Evolutionary conservation across 2,797 vertebrate genomes (phyloP).

Genomic region (Xyrichtys novacula): DNA sequence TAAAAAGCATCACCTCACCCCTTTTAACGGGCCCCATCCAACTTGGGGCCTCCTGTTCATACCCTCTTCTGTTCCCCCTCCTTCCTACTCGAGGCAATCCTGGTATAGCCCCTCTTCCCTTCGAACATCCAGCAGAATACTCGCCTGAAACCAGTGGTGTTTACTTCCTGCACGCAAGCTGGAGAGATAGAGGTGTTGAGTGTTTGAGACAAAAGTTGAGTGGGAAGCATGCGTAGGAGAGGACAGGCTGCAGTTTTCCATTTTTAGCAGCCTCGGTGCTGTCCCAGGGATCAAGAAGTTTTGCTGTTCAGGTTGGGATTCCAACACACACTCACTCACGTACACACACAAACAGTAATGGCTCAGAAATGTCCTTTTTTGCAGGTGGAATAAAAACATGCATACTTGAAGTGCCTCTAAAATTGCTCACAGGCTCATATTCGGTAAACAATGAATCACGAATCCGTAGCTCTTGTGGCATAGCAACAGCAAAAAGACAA

Average conservation of each 20-base stretch:
- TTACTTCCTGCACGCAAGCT: slow-evolving; percentile 71
- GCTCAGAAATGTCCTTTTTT: slow-evolving; percentile 57
- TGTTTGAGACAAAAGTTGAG: slow-evolving; percentile 78
- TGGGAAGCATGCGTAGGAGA: slow-evolving; percentile 79
- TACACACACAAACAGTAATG: slow-evolving; percentile 13
- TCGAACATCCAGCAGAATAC: slow-evolving; percentile 42
- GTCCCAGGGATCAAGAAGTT: slow-evolving; percentile 68
- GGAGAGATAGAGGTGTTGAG: slow-evolving; percentile 65
- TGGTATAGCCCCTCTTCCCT: slow-evolving; percentile 22
- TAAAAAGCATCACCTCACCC: slow-evolving; percentile 65
- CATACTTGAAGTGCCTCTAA: slow-evolving; percentile 54
- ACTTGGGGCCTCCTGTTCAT: slow-evolving; percentile 13
- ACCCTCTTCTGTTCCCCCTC: neutral
- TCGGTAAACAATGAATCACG: slow-evolving; percentile 62
- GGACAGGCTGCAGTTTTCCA: slow-evolving; percentile 75
- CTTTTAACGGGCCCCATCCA: slow-evolving; percentile 65
- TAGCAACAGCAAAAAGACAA: slow-evolving; percentile 46
- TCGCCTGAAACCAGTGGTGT: slow-evolving; percentile 44
- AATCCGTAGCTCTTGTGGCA: slow-evolving; percentile 44
- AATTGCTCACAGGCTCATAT: slow-evolving; percentile 62
- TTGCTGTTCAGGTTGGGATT: slow-evolving; percentile 51
- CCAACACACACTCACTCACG: slow-evolving; percentile 13
- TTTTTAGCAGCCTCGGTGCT: slow-evolving; percentile 72
- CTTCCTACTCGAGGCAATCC: slow-evolving; percentile 21
- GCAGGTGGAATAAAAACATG: slow-evolving; percentile 63